Percentiles rank a stretch among this genome's conserved stretches.
Evolutionary conservation across 30 jellyfish, hydroid and myxozoan genomes (phyloP).

Genomic region (Sanderia malayensis): DNA sequence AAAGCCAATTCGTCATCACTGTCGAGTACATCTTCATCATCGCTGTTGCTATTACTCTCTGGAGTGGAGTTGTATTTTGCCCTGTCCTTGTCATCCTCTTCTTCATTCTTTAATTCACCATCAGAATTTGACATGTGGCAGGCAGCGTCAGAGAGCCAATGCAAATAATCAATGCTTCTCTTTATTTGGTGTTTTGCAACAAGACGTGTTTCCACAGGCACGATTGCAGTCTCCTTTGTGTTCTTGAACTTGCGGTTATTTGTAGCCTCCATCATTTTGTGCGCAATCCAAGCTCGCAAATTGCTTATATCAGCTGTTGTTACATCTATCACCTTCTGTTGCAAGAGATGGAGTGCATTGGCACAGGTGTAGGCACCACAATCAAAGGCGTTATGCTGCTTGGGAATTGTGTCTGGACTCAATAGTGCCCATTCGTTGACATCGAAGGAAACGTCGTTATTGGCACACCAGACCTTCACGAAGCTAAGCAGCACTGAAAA

Average conservation of each 20-base stretch:
- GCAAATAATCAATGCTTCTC: too few species aligned
- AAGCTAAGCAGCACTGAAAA: background rate
- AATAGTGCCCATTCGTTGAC: background rate
- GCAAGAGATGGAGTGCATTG: background rate
- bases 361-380: constrained; percentile 14
- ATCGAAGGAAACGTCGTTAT: background rate
- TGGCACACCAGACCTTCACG: constrained; percentile 5
- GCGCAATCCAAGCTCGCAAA: background rate
- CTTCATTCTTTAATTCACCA: too few species aligned
- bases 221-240: background rate
- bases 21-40: background rate
- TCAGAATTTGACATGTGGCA: too few species aligned
- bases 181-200: background rate
- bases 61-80: too few species aligned
- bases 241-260: background rate
- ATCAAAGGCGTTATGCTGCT: constrained; percentile 14
- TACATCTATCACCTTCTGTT: background rate
- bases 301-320: background rate
- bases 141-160: too few species aligned
- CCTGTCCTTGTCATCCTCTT: too few species aligned
- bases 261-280: background rate
- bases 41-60: background rate
- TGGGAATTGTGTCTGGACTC: background rate
- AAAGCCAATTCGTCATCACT: background rate
- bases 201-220: background rate